phyloP scores from a whole-genome alignment of 2,113 vertebrate genomes.

The Poeciliopsis occidentalis region DNA sequence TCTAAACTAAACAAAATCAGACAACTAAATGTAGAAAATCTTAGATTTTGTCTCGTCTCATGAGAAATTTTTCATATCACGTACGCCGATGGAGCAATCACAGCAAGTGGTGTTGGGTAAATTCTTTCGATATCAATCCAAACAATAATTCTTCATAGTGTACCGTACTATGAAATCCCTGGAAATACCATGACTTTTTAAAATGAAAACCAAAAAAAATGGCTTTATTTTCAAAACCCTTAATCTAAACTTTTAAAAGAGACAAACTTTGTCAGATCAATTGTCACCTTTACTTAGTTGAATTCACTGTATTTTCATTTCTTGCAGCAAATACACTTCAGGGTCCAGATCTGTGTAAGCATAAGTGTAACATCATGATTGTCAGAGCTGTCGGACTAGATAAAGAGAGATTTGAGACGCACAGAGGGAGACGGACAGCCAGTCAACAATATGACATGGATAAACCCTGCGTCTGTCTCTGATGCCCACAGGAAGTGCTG shows the following conservation, averaged over 20 bases:
- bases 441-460: conserved; percentile 50
- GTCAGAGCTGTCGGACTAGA: conserved; percentile 51
- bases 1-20: too few relatives aligned
- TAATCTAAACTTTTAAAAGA: background rate
- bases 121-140: too few relatives aligned
- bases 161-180: background rate
- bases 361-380: conserved; percentile 23
- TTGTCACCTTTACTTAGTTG: background rate
- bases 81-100: too few relatives aligned
- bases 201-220: background rate
- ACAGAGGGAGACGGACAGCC: conserved; percentile 41
- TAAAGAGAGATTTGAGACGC: conserved; percentile 39
- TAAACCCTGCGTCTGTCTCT: conserved; percentile 45
- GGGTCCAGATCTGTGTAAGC: background rate
- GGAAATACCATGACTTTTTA: background rate
- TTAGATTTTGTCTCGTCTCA: too few relatives aligned
- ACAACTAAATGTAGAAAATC: too few relatives aligned
- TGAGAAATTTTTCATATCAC: too few relatives aligned
- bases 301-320: background rate
- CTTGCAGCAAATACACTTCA: background rate
- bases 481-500: conserved; percentile 35
- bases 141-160: too few relatives aligned
- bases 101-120: too few relatives aligned
- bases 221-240: background rate
- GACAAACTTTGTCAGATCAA: background rate